Base-by-base conservation (phyloP, 92 coral and sea anemone genomes). In the Montipora capitata region DNA sequence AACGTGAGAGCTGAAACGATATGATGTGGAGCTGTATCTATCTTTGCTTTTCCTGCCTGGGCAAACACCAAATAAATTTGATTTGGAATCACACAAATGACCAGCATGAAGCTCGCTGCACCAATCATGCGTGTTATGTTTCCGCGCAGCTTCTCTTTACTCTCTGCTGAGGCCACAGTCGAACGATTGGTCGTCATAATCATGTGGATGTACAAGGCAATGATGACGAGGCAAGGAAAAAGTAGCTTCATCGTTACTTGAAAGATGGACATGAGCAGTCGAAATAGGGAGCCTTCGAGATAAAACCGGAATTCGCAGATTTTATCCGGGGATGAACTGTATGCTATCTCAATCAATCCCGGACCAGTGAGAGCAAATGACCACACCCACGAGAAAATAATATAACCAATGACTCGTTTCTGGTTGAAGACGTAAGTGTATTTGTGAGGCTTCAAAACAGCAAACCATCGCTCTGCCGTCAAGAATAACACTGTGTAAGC, bases 381-480 rank as follows among this genome's bases (percentile, higher is more conserved):
- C 68, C 43, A 75, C 20, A 96, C 64, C 98, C 98, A 96, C 8
- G 91, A 88, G 17, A 88, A 43, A 13, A 80, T 58, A 27, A 96
- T 78, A 56, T 88, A 87, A 12, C 87, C 79, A 59, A 88, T 79
- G 58, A 89, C 88, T 72, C 93, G 85, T 43, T 63, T 65, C 54
- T 70, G 86, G 14, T 86, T 81, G 66, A 87, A 85, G 38, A 80
- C 86, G 15, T 76, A 78, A 42, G 80, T 94, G 90, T 94, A 94
- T 64, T 79, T 84, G 88, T 91, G 65, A 10, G 99, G 99, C 86
- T 87, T 94, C 38, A 94, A 78, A 4, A 92, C 91, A 4, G 99
- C 95, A 67, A 85, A 92, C 99, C 99, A 96, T 64, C 99, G 95
- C 81, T 96, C 99, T 17, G 92, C 83, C 27, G 99, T 91, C 87